A percentile compares a stretch with the other conserved stretches of the same genome.
Evolutionary conservation across 2,888 invertebrate genomes (phyloP).

Genomic region (Adelphocoris suturalis): DNA sequence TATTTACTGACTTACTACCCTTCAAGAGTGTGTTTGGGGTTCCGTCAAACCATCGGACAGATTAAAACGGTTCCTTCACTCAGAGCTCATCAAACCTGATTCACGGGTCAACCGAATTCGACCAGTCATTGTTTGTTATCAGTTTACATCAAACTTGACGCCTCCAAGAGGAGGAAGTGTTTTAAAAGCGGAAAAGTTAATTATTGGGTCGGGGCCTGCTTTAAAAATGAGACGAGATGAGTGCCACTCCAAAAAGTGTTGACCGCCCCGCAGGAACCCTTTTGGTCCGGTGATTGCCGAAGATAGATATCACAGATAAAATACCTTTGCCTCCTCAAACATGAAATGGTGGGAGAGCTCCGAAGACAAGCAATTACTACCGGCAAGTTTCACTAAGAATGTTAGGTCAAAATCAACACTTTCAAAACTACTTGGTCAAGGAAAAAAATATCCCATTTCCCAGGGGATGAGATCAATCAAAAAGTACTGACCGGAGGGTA

Average conservation of each 20-base stretch:
- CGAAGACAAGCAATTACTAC: constrained; percentile 55
- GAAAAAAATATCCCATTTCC: constrained; percentile 58
- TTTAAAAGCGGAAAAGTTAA: constrained; percentile 58
- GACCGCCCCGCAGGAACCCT: neutral
- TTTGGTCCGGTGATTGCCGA: constrained; percentile 26
- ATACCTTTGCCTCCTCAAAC: constrained; percentile 17
- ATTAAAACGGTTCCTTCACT: neutral
- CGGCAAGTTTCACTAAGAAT: constrained; percentile 40
- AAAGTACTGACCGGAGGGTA: constrained; percentile 59
- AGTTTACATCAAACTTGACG: constrained; percentile 68
- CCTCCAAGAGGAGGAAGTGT: constrained; percentile 44
- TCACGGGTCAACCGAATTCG: constrained; percentile 23
- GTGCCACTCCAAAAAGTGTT: constrained; percentile 48
- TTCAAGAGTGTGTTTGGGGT: neutral
- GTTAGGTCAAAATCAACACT: constrained; percentile 65
- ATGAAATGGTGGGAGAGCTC: neutral
- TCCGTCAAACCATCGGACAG: neutral
- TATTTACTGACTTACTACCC: neutral
- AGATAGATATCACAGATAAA: constrained; percentile 59
- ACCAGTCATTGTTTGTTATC: constrained; percentile 67
- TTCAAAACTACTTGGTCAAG: constrained; percentile 26
- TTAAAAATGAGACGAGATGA: constrained; percentile 27
- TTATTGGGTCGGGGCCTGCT: constrained; percentile 9
- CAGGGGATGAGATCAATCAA: constrained; percentile 54
- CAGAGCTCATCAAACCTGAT: constrained; percentile 14